phyloP scores from a whole-genome alignment of 2,113 vertebrate species.

The Psittacula cyanocephala region DNA sequence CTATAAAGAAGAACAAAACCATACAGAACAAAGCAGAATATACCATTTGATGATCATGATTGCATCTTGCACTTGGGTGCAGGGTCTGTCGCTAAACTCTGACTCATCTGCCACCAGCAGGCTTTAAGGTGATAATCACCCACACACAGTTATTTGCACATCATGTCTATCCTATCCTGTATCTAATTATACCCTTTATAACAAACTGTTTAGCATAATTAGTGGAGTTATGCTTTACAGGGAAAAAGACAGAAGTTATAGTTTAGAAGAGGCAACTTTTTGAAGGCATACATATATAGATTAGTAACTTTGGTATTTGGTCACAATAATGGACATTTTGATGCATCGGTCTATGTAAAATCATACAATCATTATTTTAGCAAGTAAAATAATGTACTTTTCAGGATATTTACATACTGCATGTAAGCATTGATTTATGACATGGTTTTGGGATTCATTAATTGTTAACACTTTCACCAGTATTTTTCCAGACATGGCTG shows the following conservation, averaged over 20 bases:
- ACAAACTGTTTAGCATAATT: conserved; percentile 64
- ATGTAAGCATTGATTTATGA: conserved; percentile 11
- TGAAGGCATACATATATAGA: conserved; percentile 25
- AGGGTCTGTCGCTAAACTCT: conserved; percentile 41
- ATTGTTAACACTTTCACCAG: conserved; percentile 68
- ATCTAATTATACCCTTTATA: conserved; percentile 63
- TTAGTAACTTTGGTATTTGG: conserved; percentile 35
- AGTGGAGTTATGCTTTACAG: conserved; percentile 43
- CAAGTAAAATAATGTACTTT: conserved; percentile 26
- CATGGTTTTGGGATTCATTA: conserved; percentile 76
- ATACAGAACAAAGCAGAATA: conserved; percentile 33
- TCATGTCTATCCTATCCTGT: conserved; percentile 45
- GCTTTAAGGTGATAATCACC: conserved; percentile 63
- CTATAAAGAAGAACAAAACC: background rate
- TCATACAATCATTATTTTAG: background rate
- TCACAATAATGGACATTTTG: conserved; percentile 42
- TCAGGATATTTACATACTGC: background rate
- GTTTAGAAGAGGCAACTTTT: conserved; percentile 14
- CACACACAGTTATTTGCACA: conserved; percentile 65
- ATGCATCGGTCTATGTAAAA: conserved; percentile 5
- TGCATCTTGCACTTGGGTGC: conserved; percentile 21
- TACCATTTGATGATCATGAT: conserved; percentile 16
- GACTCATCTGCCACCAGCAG: conserved; percentile 51
- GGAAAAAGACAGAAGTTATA: conserved; percentile 36
- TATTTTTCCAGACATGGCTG: conserved; percentile 63